Percentiles rank a stretch among this genome's conserved stretches.
phyloP scores from a whole-genome alignment of 1,140 invertebrate genomes.

The Solen grandis region DNA sequence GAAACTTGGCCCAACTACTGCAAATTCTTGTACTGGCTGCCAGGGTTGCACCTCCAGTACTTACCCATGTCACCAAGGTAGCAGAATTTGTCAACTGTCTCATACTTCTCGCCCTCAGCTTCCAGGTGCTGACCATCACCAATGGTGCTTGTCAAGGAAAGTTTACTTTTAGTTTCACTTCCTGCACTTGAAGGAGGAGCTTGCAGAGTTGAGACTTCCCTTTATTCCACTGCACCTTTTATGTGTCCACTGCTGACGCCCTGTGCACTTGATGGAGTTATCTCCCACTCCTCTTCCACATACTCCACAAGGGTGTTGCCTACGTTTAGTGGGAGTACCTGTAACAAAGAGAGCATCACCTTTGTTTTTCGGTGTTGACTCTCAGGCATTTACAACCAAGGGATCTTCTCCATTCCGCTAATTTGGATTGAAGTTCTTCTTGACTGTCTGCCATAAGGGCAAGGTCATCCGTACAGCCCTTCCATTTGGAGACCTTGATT shows the following conservation, averaged over 20 bases:
- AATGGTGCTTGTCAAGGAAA: background rate
- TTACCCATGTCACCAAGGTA: background rate
- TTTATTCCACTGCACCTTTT: background rate
- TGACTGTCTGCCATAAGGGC: background rate
- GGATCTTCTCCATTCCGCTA: background rate
- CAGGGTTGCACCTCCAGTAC: background rate
- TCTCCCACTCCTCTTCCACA: background rate
- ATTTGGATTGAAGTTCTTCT: background rate
- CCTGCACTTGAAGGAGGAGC: background rate
- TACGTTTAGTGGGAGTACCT: background rate
- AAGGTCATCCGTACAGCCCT: background rate
- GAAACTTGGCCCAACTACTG: background rate
- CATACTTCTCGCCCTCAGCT: background rate
- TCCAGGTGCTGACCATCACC: background rate
- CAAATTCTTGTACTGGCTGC: background rate
- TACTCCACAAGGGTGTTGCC: background rate
- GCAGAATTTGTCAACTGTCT: background rate
- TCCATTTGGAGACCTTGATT: background rate
- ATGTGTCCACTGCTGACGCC: background rate
- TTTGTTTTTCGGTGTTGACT: background rate
- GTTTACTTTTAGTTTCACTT: background rate
- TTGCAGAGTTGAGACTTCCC: background rate
- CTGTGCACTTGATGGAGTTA: background rate
- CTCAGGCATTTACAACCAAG: background rate
- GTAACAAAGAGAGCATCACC: background rate